phyloP scores from a whole-genome alignment of 2,797 vertebrate genomes.

The Leptatherina wallacei region DNA sequence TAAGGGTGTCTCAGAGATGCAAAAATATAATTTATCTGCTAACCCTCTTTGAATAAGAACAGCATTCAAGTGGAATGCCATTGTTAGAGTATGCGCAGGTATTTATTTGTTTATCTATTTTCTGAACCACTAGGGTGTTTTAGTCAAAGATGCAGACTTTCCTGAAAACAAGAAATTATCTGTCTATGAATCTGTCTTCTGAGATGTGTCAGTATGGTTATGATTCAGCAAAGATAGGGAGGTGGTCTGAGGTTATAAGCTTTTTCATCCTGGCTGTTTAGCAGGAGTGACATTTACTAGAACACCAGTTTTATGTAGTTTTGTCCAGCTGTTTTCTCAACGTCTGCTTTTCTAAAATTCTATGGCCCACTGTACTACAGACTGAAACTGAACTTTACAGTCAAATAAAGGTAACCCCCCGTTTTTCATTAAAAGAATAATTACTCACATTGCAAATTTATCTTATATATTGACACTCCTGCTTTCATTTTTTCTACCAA shows the following conservation, averaged over 20 bases:
- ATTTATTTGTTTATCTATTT: slow-evolving; percentile 33
- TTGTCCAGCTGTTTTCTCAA: slow-evolving; percentile 49
- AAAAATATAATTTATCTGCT: slow-evolving; percentile 19
- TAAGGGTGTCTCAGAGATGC: slow-evolving; percentile 13
- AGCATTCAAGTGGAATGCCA: slow-evolving; percentile 33
- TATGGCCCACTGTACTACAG: not conserved
- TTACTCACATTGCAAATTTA: not conserved
- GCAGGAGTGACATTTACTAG: slow-evolving; percentile 66
- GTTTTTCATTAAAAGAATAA: not conserved
- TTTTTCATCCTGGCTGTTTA: slow-evolving; percentile 53
- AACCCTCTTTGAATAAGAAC: slow-evolving; percentile 32
- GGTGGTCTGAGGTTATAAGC: slow-evolving; percentile 9
- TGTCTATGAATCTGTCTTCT: slow-evolving; percentile 13
- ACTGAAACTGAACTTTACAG: not conserved
- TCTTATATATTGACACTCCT: not conserved
- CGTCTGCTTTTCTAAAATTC: slow-evolving; percentile 34
- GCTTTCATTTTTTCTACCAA: slow-evolving; percentile 14
- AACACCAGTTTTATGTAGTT: slow-evolving; percentile 37
- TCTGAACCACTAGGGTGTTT: not conserved
- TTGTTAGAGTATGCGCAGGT: slow-evolving; percentile 21
- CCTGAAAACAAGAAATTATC: slow-evolving; percentile 4
- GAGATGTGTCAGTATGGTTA: slow-evolving; percentile 19
- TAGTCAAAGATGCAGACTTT: not conserved
- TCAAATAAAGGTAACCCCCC: not conserved
- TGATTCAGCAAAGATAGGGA: slow-evolving; percentile 26